Evolutionary conservation across 2,113 vertebrate genomes (phyloP).

Genomic region (Notothenia rossii): DNA sequence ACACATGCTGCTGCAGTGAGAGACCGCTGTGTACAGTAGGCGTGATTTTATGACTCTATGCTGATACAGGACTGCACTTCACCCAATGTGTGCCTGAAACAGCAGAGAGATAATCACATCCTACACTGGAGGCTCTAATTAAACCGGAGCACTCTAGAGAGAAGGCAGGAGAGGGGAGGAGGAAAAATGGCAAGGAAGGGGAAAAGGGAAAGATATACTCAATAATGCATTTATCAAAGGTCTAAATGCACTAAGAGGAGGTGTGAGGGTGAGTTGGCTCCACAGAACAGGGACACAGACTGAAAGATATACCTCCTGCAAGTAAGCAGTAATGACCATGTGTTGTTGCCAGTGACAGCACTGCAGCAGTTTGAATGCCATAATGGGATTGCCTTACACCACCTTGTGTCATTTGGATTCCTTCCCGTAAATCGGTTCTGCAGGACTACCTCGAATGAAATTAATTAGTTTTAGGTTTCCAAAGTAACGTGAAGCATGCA

Average conservation of each 20-base stretch:
- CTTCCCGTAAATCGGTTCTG: constrained; percentile 1
- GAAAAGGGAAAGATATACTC: constrained; percentile 46
- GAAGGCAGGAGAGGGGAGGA: constrained; percentile 16
- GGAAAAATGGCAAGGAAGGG: constrained; percentile 4
- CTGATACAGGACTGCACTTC: constrained; percentile 72
- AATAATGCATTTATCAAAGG: constrained; percentile 62
- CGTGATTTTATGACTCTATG: constrained; percentile 59
- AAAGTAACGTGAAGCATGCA: not conserved
- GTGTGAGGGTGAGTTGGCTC: constrained; percentile 37
- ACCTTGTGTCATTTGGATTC: constrained; percentile 33
- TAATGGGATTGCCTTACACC: constrained; percentile 32
- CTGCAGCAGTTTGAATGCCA: constrained; percentile 51
- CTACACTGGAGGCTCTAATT: constrained; percentile 80
- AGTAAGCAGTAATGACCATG: constrained; percentile 54
- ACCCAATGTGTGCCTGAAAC: constrained; percentile 72
- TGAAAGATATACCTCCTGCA: constrained; percentile 43
- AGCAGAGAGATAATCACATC: constrained; percentile 77
- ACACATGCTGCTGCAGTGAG: constrained; percentile 32
- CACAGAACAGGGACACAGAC: constrained; percentile 3
- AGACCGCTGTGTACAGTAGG: constrained; percentile 15
- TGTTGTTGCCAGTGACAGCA: constrained; percentile 67
- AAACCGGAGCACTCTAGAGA: constrained; percentile 70
- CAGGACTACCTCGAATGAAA: not conserved
- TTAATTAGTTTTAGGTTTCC: constrained; percentile 1
- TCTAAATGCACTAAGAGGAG: constrained; percentile 49